phyloP scores from a whole-genome alignment of 2,888 invertebrate species.

The Helicoverpa assulta region DNA sequence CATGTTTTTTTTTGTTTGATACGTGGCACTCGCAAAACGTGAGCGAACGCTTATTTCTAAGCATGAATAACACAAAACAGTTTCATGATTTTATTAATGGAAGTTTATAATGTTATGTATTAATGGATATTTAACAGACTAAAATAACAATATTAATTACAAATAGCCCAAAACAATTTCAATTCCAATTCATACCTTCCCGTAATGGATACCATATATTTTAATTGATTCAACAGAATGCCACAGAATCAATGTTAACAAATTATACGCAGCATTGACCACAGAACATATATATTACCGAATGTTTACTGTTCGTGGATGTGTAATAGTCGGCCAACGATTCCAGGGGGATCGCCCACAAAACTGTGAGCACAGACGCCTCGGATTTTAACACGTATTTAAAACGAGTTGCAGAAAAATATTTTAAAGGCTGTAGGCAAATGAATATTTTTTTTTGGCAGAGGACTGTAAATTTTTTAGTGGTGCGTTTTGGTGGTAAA shows the following conservation, averaged over 20 bases:
- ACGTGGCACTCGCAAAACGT: no score
- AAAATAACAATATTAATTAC: not conserved
- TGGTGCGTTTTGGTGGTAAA: no score
- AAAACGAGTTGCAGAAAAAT: constrained; percentile 37
- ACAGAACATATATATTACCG: constrained; percentile 34
- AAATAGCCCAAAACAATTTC: not conserved
- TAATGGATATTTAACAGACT: no score
- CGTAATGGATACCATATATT: constrained; percentile 17
- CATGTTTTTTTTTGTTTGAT: no score
- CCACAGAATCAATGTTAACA: constrained; percentile 56
- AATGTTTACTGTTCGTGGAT: constrained; percentile 38
- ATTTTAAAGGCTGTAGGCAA: constrained; percentile 14
- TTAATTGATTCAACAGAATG: constrained; percentile 33
- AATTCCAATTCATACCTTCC: not conserved
- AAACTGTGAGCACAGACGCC: constrained; percentile 30
- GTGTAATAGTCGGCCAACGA: constrained; percentile 54
- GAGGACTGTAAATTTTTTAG: no score
- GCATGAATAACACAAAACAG: no score
- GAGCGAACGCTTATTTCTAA: no score
- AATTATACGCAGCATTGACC: constrained; percentile 32
- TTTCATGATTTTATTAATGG: no score
- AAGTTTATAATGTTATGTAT: no score
- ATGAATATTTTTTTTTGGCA: constrained; percentile 20
- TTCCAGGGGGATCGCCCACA: constrained; percentile 34
- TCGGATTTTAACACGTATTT: constrained; percentile 50